Percentiles rank a stretch among this genome's conserved stretches.
These are phyloP conservation scores for Cephus pygmeus DNA, from an alignment of 2,888 invertebrate species.

Conservation along the genomic window DNA sequence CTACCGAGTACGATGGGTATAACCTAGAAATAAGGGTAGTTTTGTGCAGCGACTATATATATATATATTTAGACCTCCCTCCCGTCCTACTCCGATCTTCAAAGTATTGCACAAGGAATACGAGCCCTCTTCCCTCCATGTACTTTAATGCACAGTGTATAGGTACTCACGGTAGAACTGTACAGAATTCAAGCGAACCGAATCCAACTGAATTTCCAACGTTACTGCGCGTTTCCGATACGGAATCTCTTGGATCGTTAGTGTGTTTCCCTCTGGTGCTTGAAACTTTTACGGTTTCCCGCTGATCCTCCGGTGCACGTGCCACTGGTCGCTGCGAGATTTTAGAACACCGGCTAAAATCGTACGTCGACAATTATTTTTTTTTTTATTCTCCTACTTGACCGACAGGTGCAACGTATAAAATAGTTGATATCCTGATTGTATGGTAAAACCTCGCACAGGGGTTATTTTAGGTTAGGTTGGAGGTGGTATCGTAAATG, in stretches of 20 bases:
- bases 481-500: background rate
- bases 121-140: background rate
- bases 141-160: background rate
- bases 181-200: background rate
- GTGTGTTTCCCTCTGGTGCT: background rate
- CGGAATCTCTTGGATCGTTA: background rate
- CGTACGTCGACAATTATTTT: background rate
- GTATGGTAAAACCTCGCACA: background rate
- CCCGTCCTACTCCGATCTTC: background rate
- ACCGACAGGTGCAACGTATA: background rate
- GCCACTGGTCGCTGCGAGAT: background rate
- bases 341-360: background rate
- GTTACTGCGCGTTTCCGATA: background rate
- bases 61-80: background rate
- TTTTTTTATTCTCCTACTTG: background rate
- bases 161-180: background rate
- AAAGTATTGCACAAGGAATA: background rate
- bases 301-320: background rate
- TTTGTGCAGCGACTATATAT: background rate
- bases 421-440: background rate
- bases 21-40: background rate
- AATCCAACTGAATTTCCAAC: background rate
- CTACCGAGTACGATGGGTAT: background rate
- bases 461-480: background rate
- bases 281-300: background rate